These are phyloP conservation scores for Orgyia antiqua DNA, from an alignment of 2,888 invertebrate genomes.

Conservation along the genomic window DNA sequence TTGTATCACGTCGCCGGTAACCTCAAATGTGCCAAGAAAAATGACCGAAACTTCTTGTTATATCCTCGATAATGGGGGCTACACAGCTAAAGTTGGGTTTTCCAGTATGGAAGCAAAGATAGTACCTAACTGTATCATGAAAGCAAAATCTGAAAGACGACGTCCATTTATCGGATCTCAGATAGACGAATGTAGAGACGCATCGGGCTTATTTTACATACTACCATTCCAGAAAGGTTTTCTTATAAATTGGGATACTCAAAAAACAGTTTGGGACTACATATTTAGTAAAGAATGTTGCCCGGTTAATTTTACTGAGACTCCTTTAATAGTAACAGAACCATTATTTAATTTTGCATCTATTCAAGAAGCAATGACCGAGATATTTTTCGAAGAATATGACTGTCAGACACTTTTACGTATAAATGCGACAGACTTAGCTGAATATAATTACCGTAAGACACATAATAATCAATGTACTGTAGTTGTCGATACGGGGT, in stretches of 20 bases:
- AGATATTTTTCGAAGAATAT: constrained; percentile 98
- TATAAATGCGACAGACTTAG: constrained; percentile 89
- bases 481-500: constrained; percentile 95
- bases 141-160: constrained; percentile 97
- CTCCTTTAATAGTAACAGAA: constrained; percentile 92
- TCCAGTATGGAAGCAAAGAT: constrained; percentile 83
- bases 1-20: constrained; percentile 28
- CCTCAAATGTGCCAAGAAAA: constrained; percentile 18
- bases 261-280: constrained; percentile 98
- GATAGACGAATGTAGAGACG: constrained; percentile 97
- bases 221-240: constrained; percentile 97
- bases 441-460: constrained; percentile 82
- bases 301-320: constrained; percentile 86
- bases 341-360: constrained; percentile 95
- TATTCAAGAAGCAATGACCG: constrained; percentile 95
- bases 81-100: constrained; percentile 91
- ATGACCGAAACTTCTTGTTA: constrained; percentile 74
- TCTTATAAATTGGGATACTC: constrained; percentile 96
- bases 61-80: constrained; percentile 93
- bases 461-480: constrained; percentile 81
- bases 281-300: constrained; percentile 92
- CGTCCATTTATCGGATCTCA: constrained; percentile 94
- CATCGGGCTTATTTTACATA: constrained; percentile 95
- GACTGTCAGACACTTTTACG: constrained; percentile 90
- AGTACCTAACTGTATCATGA: constrained; percentile 97